A percentile compares a stretch with the other conserved stretches of the same genome.
These are phyloP conservation scores for Malachius bipustulatus DNA, from an alignment of 2,888 invertebrate species.

Conservation along the genomic window DNA sequence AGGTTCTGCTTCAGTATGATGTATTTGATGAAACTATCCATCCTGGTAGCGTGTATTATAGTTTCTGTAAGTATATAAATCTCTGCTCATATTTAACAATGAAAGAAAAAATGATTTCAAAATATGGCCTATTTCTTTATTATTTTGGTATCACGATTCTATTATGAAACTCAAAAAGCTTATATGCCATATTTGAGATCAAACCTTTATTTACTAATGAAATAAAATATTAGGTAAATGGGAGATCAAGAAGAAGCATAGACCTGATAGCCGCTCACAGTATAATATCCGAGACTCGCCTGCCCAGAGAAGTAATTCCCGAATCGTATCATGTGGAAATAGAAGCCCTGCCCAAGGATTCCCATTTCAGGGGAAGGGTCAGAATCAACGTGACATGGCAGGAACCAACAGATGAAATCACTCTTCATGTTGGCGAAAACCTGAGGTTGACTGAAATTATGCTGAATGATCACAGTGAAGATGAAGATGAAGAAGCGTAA, in stretches of 20 bases:
- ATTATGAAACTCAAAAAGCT: no score
- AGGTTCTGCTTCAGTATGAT: no score
- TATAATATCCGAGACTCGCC: constrained; percentile 48
- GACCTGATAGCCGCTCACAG: constrained; percentile 59
- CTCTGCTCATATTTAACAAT: no score
- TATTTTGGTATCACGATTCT: no score
- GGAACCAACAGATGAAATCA: constrained; percentile 48
- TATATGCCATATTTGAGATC: no score
- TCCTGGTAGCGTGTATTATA: no score
- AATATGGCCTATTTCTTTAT: no score
- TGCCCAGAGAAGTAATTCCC: constrained; percentile 53
- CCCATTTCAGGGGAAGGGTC: constrained; percentile 54
- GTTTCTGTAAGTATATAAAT: no score
- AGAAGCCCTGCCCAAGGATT: constrained; percentile 52
- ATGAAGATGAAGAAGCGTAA: constrained; percentile 23
- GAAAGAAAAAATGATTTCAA: no score
- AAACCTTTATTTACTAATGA: no score
- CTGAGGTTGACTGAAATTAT: constrained; percentile 42
- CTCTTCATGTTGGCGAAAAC: constrained; percentile 53
- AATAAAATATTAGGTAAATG: constrained; percentile 19
- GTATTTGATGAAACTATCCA: no score
- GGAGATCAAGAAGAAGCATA: constrained; percentile 43
- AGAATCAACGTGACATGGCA: constrained; percentile 58
- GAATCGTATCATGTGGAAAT: constrained; percentile 54
- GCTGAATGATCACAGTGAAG: constrained; percentile 22